These are phyloP conservation scores for Accipiter virgatus DNA, from an alignment of 2,113 vertebrate genomes.

Conservation along the genomic window DNA sequence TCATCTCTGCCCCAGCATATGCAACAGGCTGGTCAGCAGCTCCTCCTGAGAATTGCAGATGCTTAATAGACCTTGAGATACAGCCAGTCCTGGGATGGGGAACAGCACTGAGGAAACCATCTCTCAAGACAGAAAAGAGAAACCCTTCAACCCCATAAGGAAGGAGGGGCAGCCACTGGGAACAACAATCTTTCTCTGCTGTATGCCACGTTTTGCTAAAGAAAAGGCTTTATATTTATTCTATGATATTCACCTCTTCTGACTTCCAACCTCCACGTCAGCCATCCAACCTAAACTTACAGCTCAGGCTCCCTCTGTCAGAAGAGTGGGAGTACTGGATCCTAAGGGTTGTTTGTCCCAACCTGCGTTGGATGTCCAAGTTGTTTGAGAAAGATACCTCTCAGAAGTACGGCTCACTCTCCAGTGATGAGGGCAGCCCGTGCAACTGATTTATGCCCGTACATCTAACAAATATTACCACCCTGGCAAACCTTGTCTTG, in stretches of 20 bases:
- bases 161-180: not conserved
- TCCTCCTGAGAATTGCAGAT: not conserved
- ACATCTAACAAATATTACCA: not conserved
- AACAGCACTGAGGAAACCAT: not conserved
- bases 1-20: not conserved
- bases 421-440: not conserved
- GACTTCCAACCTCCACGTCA: not conserved
- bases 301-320: not conserved
- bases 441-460: not conserved
- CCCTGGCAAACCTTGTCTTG: not conserved
- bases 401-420: not conserved
- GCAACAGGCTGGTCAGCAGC: not conserved
- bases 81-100: not conserved
- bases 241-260: not conserved
- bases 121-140: not conserved
- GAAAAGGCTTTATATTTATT: not conserved
- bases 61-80: not conserved
- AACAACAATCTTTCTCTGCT: not conserved
- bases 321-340: not conserved
- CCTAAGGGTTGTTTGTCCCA: not conserved
- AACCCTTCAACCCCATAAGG: not conserved
- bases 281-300: not conserved
- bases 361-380: fast-evolving
- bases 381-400: not conserved
- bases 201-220: not conserved